Evolutionary conservation across 2,797 vertebrate species (phyloP).

Genomic region (Rachycentron canadum): DNA sequence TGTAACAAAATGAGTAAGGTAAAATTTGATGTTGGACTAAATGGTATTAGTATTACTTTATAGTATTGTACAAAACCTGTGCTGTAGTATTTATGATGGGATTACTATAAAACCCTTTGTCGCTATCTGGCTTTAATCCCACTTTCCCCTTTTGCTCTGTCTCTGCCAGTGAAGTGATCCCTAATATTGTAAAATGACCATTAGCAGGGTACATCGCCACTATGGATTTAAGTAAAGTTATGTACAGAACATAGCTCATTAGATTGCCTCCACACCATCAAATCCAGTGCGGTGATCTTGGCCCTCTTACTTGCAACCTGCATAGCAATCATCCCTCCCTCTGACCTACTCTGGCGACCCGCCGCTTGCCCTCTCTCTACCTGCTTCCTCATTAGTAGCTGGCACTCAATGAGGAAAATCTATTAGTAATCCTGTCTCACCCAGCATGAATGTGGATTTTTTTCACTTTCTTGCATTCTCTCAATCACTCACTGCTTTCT

Average conservation of each 20-base stretch:
- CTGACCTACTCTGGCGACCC: conserved; percentile 69
- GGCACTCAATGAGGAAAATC: conserved; percentile 65
- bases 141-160: conserved; percentile 14
- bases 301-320: conserved; percentile 69
- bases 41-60: neutral
- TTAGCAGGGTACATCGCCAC: conserved; percentile 37
- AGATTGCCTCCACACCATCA: conserved; percentile 66
- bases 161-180: conserved; percentile 18
- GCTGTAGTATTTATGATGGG: neutral
- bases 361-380: conserved; percentile 63
- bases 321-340: conserved; percentile 76
- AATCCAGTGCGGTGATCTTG: conserved; percentile 65
- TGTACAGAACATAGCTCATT: conserved; percentile 71
- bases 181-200: conserved; percentile 48
- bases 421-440: conserved; percentile 71
- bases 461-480: conserved; percentile 14
- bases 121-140: neutral
- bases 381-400: conserved; percentile 79
- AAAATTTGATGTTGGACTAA: neutral
- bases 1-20: neutral
- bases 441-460: conserved; percentile 43
- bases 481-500: conserved; percentile 25
- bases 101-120: neutral
- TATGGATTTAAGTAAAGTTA: conserved; percentile 56
- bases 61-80: neutral